Base-by-base conservation (phyloP, 2,797 vertebrate genomes). In the Buphagus erythrorhynchus region DNA sequence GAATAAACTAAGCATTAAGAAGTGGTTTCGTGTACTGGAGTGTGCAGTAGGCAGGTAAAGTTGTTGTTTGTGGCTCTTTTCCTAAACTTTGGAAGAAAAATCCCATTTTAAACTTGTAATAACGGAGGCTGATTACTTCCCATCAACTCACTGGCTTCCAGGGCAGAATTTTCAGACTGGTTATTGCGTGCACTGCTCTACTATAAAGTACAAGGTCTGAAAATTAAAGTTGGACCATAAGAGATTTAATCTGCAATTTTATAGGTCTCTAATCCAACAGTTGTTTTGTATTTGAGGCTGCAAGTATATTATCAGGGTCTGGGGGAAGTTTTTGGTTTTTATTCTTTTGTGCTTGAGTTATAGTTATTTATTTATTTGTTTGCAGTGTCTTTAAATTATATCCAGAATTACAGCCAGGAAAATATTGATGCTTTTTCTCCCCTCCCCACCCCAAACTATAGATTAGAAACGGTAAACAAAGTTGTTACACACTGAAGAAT, bases 391-490 rank as follows among this genome's bases (percentile, higher is more conserved):
- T 92, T 58, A 81, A 90, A 89, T 90, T 85, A 19, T 85, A 61
- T 69, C 80, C 80, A 88, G 72, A 91, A 93, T 91, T 83, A 45
- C 22, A 84, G n/a, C 17, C 49, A 54, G 80, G 67, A 89, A 96
- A 96, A 90, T 93, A 69, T 17, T 88, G 77, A 93, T 87, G 43
- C 48, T 86, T 96, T 92, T 69, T 93, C 29, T 89, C 8, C 38
- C 11, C 8, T 48, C 18, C 16, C 38, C 22, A 62, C 21, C 29
- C 11, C 72, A 88, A 57, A 61, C 90, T 75, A 40, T 78, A 99
- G 99, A 98, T 99, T 95, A 98, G 98, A 96, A 99, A 99, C 3
- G 99, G 99, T 67, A 98, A 99, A 93, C 97, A 98, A 97, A 97
- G 98, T 66, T 98, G 98, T 95, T 98, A 98, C n/a, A 86, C 97